Evolutionary conservation across 2,113 vertebrate species (phyloP), one percentile per base, ranked within the genome.

Genomic region (Neogale vison): DNA sequence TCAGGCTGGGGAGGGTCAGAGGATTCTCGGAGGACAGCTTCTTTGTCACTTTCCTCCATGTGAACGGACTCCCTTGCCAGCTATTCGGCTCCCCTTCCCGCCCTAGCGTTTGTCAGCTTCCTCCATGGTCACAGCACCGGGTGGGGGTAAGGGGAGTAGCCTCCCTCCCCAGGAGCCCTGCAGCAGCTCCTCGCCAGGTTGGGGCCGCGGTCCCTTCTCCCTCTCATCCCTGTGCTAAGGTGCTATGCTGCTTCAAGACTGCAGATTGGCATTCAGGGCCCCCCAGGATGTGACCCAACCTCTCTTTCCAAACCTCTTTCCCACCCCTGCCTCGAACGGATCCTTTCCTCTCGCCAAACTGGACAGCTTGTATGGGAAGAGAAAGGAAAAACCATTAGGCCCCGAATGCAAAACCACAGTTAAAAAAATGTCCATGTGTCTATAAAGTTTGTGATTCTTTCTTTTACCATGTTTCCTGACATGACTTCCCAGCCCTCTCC

Each of bases 331-430:
- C 71, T 92, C 1, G 7, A 96, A 83, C 13, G 34, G 55, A 90
- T 45, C 26, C 74, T 96, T 42, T 4, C n/a, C 55, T 92, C 67
- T 84, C 3, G 84, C 88, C 95, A 95, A 96, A 96, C 95, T 93
- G 95, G 92, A 92, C 61, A 83, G 89, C 72, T 80, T 71, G 8
- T 61, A 34, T 76, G 92, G 82, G 95, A 92, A 95, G 91, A 96
- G 93, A 96, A 96, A 97, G 94, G 94, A 97, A 97, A 98, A 98
- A 26, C 72, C 95, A 98, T 98, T 96, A 98, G 93, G 90, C 85
- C 65, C 69, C 52, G 42, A 89, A 94, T 93, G 72, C 47, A 97
- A 97, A 98, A 97, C 97, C 97, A 97, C 96, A 97, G 80, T 59
- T 69, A 45, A 87, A 79, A 88, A 90, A 69, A 79, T 55, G 88